Base-by-base conservation (phyloP, 2,113 vertebrate genomes). In the Gasterosteus aculeatus region DNA sequence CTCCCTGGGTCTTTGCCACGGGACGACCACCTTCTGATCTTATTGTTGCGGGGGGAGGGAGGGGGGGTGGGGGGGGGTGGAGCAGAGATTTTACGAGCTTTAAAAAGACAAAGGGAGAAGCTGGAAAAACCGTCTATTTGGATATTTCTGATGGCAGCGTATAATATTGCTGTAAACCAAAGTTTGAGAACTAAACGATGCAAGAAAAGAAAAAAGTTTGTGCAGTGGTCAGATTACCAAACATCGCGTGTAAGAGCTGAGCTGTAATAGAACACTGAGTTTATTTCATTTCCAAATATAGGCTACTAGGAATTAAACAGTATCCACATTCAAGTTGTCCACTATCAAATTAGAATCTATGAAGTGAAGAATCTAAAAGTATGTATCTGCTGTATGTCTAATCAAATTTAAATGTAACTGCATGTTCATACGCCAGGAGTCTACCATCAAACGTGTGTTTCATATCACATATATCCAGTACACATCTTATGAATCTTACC, bases 1-100 rank as follows among this genome's bases (percentile, higher is more conserved):
- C 69, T 76, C 78, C 66, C 61, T 63, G 0, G 59, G 66, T 84
- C 90, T 91, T 92, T 90, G 86, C 87, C 85, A 85, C 42, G 49
- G 68, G 71, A 62, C n/a, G 46, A 58, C 59, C 59, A 80, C 64
- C 71, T 75, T 85, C 68, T 71, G 84, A 83, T 88, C 57, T 60
- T 70, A 77, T 72, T 85, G 82, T 82, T 77, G 47, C 64, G 73
- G 66, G 53, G 46, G 67, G 59, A 71, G 67, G 82, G n/a, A n/a
- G n/a, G n/a, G n/a, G n/a, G n/a, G n/a, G n/a, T n/a, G n/a, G 22
- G 1, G 22, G 67, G 59, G 71, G 67, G 82, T 75, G 73, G 73
- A 74, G 78, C 69, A 44, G 62, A n/a, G 65, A 42, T 33, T 33
- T 33, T 33, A 33, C 3, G 33, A 33, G 33, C 33, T 33, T 33